A percentile compares a stretch with the other conserved stretches of the same genome.
phyloP scores from a whole-genome alignment of 2,113 vertebrate genomes.

The Tetrax tetrax region DNA sequence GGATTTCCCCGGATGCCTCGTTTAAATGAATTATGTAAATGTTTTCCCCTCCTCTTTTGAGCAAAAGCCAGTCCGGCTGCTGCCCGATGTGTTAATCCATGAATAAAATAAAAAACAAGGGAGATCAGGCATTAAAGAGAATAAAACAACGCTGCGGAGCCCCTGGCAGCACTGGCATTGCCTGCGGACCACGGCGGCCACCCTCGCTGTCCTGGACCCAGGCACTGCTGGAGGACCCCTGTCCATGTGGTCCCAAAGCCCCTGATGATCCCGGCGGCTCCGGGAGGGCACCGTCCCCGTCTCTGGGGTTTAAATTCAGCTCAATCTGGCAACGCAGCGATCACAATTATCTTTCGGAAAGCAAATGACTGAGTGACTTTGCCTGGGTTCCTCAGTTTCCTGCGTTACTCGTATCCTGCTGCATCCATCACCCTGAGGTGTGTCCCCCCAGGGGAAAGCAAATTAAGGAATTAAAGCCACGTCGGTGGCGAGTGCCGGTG shows the following conservation, averaged over 20 bases:
- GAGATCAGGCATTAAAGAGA: not conserved
- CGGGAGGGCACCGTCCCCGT: not conserved
- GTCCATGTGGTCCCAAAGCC: accelerated
- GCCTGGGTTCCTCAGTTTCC: not conserved
- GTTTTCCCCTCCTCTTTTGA: constrained; percentile 53
- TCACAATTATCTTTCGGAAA: too few species aligned
- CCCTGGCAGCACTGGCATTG: accelerated
- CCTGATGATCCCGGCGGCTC: not conserved
- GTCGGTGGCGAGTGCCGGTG: not conserved
- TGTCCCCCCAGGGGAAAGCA: not conserved
- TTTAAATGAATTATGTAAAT: constrained; percentile 60
- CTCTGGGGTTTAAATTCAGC: not conserved
- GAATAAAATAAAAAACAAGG: not conserved
- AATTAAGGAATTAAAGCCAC: not conserved
- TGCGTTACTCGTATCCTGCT: accelerated
- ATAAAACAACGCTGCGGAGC: not conserved
- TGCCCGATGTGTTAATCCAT: constrained; percentile 33
- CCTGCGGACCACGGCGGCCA: accelerated
- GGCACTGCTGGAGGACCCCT: accelerated
- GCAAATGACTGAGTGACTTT: accelerated
- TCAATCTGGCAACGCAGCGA: accelerated
- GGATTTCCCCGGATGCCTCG: constrained; percentile 56
- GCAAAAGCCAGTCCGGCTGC: constrained; percentile 35
- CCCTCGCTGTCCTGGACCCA: not conserved
- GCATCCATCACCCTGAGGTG: not conserved